Percentiles rank a stretch among this genome's conserved stretches.
Evolutionary conservation across 30 jellyfish, hydroid and myxozoan species (phyloP).

Genomic region (Morbakka virulenta): DNA sequence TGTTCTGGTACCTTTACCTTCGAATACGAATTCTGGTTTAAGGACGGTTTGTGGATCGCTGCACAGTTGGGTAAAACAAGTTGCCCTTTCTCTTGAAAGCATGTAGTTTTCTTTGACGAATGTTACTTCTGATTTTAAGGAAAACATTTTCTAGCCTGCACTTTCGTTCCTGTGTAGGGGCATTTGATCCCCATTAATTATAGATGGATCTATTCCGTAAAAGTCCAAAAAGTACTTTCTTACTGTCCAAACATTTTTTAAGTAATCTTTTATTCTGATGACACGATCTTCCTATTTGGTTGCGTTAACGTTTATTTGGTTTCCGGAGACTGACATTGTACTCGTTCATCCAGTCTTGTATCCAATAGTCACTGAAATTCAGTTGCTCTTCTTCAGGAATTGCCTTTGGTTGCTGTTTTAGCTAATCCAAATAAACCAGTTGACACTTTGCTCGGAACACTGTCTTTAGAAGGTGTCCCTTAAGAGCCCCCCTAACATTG

Average conservation of each 20-base stretch:
- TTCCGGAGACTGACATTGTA: no score
- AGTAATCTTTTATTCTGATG: no score
- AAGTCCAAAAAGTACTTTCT: no score
- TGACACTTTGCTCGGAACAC: background rate
- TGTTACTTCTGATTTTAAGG: conserved; percentile 12
- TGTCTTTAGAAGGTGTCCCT: conserved; percentile 6
- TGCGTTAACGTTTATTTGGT: background rate
- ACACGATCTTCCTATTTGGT: conserved; percentile 22
- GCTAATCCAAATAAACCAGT: conserved; percentile 16
- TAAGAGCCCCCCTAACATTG: conserved; percentile 8
- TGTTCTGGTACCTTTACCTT: conserved; percentile 33
- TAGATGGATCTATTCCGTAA: no score
- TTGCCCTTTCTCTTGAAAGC: no score
- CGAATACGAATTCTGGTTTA: conserved; percentile 24
- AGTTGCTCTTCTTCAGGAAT: conserved; percentile 34
- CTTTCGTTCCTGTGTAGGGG: no score
- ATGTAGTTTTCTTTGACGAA: conserved; percentile 7
- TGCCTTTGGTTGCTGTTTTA: conserved; percentile 12
- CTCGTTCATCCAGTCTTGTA: conserved; percentile 26
- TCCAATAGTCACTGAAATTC: conserved; percentile 17
- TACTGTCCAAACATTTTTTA: no score
- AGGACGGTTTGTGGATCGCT: conserved; percentile 7
- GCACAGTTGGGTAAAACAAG: no score
- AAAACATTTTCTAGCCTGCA: conserved; percentile 3
- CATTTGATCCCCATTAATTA: no score